Evolutionary conservation across 2,113 vertebrate species (phyloP).

Genomic region (Dipodomys spectabilis): DNA sequence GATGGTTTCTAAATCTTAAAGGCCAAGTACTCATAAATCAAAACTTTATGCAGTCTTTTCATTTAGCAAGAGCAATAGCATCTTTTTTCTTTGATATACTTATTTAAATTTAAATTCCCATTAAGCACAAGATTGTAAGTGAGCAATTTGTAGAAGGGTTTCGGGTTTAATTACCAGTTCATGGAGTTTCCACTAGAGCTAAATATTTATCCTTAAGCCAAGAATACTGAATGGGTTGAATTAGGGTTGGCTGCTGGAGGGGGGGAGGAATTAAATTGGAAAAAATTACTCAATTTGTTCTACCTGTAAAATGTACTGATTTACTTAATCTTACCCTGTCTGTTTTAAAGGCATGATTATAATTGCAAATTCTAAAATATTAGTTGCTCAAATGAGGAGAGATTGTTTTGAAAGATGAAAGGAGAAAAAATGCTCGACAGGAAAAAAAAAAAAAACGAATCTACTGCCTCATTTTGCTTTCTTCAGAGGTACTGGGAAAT

Average conservation of each 20-base stretch:
- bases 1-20: constrained; percentile 41
- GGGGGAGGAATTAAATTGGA: constrained; percentile 67
- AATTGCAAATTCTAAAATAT: constrained; percentile 77
- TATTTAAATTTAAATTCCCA: constrained; percentile 70
- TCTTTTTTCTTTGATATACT: constrained; percentile 22
- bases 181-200: constrained; percentile 56
- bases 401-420: constrained; percentile 72
- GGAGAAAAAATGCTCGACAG: constrained; percentile 69
- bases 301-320: constrained; percentile 73
- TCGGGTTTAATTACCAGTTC: constrained; percentile 70
- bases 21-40: background rate
- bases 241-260: constrained; percentile 49
- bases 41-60: constrained; percentile 10
- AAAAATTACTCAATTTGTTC: constrained; percentile 66
- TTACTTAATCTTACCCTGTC: constrained; percentile 83
- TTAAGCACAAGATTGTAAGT: constrained; percentile 67
- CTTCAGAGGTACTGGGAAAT: constrained; percentile 67
- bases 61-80: background rate
- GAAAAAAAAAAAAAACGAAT: constrained; percentile 72
- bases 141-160: constrained; percentile 58
- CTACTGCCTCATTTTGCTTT: constrained; percentile 69
- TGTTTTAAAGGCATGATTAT: constrained; percentile 69
- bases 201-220: constrained; percentile 61
- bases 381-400: constrained; percentile 76
- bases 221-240: constrained; percentile 62